These are phyloP conservation scores for Campaea margaritaria DNA, from an alignment of 2,888 invertebrate genomes.

Conservation along the genomic window DNA sequence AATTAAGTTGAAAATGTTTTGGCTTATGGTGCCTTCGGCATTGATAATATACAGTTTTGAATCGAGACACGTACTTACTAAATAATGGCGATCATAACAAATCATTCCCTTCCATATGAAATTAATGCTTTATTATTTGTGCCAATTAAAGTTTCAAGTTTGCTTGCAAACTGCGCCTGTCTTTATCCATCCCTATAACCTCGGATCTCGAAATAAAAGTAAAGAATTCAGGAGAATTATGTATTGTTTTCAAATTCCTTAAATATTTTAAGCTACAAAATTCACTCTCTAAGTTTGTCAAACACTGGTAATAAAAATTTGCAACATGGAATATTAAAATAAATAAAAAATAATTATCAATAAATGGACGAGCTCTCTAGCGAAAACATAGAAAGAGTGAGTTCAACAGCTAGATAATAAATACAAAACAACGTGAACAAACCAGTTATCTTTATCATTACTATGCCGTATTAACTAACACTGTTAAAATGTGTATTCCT, in stretches of 20 bases:
- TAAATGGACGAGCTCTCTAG: no score
- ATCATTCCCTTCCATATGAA: slow-evolving; percentile 61
- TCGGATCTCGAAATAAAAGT: no score
- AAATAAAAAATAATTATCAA: no score
- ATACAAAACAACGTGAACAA: neutral
- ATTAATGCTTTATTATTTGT: slow-evolving; percentile 20
- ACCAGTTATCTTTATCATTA: slow-evolving; percentile 5
- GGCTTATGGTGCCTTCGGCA: slow-evolving; percentile 39
- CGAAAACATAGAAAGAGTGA: neutral
- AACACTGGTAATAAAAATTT: no score
- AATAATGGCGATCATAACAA: slow-evolving; percentile 69
- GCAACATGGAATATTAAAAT: no score
- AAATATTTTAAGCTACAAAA: no score
- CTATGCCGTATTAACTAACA: neutral
- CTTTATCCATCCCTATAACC: neutral
- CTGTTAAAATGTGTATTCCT: neutral
- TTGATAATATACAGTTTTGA: slow-evolving; percentile 56
- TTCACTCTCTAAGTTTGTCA: no score
- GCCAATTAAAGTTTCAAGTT: neutral
- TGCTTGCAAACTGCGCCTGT: neutral
- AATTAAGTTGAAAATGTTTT: slow-evolving; percentile 27
- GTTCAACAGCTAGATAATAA: neutral
- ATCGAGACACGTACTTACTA: slow-evolving; percentile 69
- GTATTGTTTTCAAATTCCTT: no score
- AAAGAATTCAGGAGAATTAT: neutral